A percentile compares a stretch with the other conserved stretches of the same genome.
These are phyloP conservation scores for Crotalus tigris DNA, from an alignment of 2,113 vertebrate species.

Conservation along the genomic window DNA sequence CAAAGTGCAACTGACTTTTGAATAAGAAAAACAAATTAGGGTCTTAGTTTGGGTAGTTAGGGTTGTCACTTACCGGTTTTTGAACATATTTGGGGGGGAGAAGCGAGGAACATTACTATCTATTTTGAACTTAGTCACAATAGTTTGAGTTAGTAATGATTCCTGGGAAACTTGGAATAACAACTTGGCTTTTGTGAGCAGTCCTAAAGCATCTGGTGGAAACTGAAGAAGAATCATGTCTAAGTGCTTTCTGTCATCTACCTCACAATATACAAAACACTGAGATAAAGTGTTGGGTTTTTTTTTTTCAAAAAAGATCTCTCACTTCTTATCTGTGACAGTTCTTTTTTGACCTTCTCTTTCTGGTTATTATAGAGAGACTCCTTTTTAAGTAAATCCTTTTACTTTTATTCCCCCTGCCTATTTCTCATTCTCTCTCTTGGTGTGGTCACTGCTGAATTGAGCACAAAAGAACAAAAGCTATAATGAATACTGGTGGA, in stretches of 20 bases:
- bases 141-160: constrained; percentile 61
- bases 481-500: not conserved
- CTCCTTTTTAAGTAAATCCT: constrained; percentile 18
- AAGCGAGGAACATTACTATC: constrained; percentile 45
- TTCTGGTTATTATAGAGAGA: constrained; percentile 9
- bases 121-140: constrained; percentile 44
- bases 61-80: constrained; percentile 38
- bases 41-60: constrained; percentile 25
- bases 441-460: not conserved
- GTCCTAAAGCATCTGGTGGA: constrained; percentile 68
- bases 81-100: constrained; percentile 36
- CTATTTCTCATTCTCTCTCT: not conserved
- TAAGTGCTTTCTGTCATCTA: constrained; percentile 71
- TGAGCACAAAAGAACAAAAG: not conserved
- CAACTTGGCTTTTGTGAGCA: constrained; percentile 59
- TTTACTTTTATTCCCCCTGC: not conserved
- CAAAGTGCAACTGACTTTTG: not conserved
- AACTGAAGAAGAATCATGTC: constrained; percentile 59
- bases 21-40: not conserved
- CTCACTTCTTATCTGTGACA: not conserved
- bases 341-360: constrained; percentile 36
- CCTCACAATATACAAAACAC: constrained; percentile 54
- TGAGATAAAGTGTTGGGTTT: constrained; percentile 34
- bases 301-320: not conserved
- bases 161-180: constrained; percentile 66